Base-by-base conservation (phyloP, 2,888 invertebrate species). In the Ophion ellenae region DNA sequence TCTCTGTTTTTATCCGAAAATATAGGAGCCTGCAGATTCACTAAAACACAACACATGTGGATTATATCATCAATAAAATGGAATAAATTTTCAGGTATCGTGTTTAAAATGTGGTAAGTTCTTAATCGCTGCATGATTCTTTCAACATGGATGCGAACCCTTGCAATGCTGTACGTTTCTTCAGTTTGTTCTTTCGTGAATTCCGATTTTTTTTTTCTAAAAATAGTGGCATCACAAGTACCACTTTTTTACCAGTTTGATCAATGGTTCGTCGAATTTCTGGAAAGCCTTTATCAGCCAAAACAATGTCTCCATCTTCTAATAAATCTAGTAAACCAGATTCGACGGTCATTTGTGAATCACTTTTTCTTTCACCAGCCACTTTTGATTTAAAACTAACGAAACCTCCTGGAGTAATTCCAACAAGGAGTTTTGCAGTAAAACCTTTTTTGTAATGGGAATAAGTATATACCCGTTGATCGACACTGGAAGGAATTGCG, bases 251-350 rank as follows among this genome's bases (percentile, higher is more conserved):
- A 7, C 83, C 87, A 81, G 53, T 76, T 79, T 47, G 5, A 74
- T 86, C 86, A 36, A 86, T 71, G 5, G 40, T 67, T 71, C 59
- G 11, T 82, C 47, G 66, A 59, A 86, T 86, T 63, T 74, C 83
- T 57, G 85, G 86, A 32, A 87, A 85, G n/a, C 85, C 86, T 76
- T 82, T 85, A 69, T 87, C 85, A 64, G 85, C 86, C 47, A 85
- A 45, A 59, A 87, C 81, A 53, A 40, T 40, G 45, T 81, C 83
- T 28, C 83, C 83, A 81, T 80, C 81, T 73, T 86, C 79, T 77
- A 81, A 84, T 57, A 69, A 64, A 71, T 84, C 77, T 61, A 78
- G 3, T 36, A 86, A 86, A 20, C 86, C 81, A 69, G 86, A 84
- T 77, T 84, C 81, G 2, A 81, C 47, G 32, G 86, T 86, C 17